A percentile compares a stretch with the other conserved stretches of the same genome.
These are phyloP conservation scores for Gobius niger DNA, from an alignment of 2,113 vertebrate species.

Conservation along the genomic window DNA sequence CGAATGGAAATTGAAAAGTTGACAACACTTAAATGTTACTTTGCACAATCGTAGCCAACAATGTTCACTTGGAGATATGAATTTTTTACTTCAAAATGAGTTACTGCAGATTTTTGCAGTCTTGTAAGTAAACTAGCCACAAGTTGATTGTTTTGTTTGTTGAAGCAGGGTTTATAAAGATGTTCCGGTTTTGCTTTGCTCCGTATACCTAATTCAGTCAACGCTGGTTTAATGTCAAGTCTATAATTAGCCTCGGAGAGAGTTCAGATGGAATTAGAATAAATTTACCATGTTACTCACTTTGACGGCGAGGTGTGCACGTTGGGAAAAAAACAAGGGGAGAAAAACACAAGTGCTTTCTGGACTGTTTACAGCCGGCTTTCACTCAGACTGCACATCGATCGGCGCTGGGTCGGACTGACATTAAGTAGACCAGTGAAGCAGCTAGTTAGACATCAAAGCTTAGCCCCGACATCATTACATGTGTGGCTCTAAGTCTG, in stretches of 20 bases:
- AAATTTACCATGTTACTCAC: background rate
- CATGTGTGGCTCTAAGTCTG: constrained; percentile 2
- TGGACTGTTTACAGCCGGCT: constrained; percentile 43
- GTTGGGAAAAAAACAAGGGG: constrained; percentile 18
- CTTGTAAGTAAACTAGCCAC: background rate
- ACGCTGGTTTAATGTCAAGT: background rate
- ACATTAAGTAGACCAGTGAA: constrained; percentile 62
- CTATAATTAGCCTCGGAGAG: constrained; percentile 13
- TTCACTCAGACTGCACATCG: constrained; percentile 37
- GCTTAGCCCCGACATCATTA: constrained; percentile 48
- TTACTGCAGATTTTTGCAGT: background rate
- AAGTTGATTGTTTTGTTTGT: background rate
- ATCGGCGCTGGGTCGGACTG: constrained; percentile 44
- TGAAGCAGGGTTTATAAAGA: background rate
- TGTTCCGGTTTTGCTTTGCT: background rate
- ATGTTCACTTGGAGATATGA: background rate
- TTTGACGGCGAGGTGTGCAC: constrained; percentile 9
- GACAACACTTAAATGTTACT: constrained; percentile 26
- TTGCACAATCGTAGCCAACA: constrained; percentile 16
- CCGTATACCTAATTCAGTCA: background rate
- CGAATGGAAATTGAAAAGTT: constrained; percentile 29
- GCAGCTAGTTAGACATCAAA: constrained; percentile 59
- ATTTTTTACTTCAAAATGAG: background rate
- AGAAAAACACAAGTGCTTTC: constrained; percentile 26
- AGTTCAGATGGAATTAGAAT: constrained; percentile 1